These are phyloP conservation scores for Aegithalos caudatus DNA, from an alignment of 2,113 vertebrate genomes.

Conservation along the genomic window DNA sequence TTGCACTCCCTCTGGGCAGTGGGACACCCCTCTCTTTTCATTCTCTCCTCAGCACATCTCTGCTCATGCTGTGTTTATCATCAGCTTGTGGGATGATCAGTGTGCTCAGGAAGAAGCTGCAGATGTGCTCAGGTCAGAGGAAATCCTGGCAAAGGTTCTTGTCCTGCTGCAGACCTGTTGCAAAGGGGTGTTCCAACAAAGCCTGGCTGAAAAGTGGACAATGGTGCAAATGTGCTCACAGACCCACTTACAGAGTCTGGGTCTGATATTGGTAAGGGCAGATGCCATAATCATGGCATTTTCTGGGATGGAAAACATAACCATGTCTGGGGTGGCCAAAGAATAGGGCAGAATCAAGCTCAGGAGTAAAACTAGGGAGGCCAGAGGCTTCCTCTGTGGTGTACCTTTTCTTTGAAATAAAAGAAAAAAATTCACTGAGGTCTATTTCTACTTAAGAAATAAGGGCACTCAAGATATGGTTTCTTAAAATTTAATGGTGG, in stretches of 20 bases:
- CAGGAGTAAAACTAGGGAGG: neutral
- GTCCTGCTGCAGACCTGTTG: neutral
- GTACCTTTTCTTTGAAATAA: neutral
- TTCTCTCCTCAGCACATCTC: neutral
- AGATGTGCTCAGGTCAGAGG: accelerated
- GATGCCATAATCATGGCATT: neutral
- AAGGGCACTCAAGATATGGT: neutral
- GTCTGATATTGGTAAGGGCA: neutral
- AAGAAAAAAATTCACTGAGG: neutral
- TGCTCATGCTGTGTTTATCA: neutral
- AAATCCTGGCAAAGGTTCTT: neutral
- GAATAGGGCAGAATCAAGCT: accelerated
- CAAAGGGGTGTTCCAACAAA: neutral
- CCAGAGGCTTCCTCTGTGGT: neutral
- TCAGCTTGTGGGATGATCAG: accelerated
- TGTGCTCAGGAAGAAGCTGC: neutral
- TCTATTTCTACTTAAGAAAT: neutral
- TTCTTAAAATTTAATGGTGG: neutral
- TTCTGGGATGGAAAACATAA: neutral
- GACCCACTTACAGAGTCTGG: neutral
- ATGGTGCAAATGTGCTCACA: neutral
- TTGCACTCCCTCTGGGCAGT: neutral
- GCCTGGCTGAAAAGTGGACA: neutral
- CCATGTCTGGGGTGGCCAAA: neutral
- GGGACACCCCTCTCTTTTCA: neutral